Base-by-base conservation (phyloP, 1,140 invertebrate species). In the Homalodisca vitripennis region DNA sequence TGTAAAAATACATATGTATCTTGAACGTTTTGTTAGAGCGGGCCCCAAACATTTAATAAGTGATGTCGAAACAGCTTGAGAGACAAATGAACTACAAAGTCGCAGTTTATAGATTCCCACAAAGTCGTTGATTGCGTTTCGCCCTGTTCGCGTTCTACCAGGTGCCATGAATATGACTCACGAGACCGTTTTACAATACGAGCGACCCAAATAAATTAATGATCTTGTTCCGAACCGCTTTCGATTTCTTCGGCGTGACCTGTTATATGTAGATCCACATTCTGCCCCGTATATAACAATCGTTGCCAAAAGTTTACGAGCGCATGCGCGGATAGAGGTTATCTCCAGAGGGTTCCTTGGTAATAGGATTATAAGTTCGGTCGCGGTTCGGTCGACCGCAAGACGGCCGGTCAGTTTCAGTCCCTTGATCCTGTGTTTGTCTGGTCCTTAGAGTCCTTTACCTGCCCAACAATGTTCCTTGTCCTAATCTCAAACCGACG, bases 181-280 rank as follows among this genome's bases (percentile, higher is more conserved):
- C 48, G n/a, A 20, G 3, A 22, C 48, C n/a, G 48, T 51, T 51
- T n/a, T 3, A 20, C 3, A n/a, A 3, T 51, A 51, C 48, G 48
- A 51, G 22, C n/a, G 22, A 22, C 48, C 48, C 2, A 51, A 51
- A 51, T 51, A 51, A 51, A 51, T 22, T 51, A 51, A 51, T 22
- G 48, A n/a, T 22, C 48, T 51, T 51, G 48, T 22, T 22, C 3
- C 3, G 48, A n/a, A n/a, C n/a, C n/a, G 6, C 34, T 41, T 41
- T 41, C 34, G 34, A 41, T 41, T 41, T 41, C 34, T 17, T 17
- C 17, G 34, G 14, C 48, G 48, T 51, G 48, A 51, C 48, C 48
- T 51, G 48, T 51, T 51, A 51, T 51, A n/a, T 51, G 48, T 51
- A 22, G 48, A 51, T 51, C 48, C 48, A 51, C 48, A 51, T 51